These are phyloP conservation scores for Diacarnus erythraeanus DNA, from an alignment of 37 sponge, comb jelly and placozoan species.

Conservation along the genomic window DNA sequence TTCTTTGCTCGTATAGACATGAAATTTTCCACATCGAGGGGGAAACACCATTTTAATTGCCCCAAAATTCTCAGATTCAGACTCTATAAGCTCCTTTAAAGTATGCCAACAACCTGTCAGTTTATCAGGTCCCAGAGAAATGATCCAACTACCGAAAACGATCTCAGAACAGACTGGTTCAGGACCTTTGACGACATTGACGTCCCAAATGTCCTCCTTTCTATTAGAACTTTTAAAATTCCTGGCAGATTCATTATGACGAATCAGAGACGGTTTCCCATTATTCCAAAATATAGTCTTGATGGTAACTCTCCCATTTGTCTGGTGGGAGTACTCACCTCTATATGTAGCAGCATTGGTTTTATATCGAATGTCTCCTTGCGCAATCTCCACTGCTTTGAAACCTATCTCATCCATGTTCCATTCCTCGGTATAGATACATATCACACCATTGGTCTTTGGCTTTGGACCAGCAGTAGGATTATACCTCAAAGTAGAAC, in stretches of 20 bases:
- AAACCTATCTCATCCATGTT: conserved; percentile 59
- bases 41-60: background rate
- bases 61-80: background rate
- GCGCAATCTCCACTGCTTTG: conserved; percentile 45
- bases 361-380: conserved; percentile 56
- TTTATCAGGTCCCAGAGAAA: background rate
- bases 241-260: background rate
- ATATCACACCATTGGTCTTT: background rate
- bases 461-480: conserved; percentile 18
- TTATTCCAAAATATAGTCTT: conserved; percentile 66
- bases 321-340: conserved; percentile 18
- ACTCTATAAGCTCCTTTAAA: background rate
- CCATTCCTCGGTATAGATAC: conserved; percentile 53
- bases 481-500: conserved; percentile 27
- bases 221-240: background rate
- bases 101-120: background rate
- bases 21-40: conserved; percentile 28
- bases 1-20: conserved; percentile 51
- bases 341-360: conserved; percentile 53
- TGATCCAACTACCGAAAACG: background rate
- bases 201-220: background rate
- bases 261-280: conserved; percentile 48
- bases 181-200: conserved; percentile 3
- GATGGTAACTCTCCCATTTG: conserved; percentile 12
- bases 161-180: background rate